Evolutionary conservation across 1,140 invertebrate genomes (phyloP), one percentile per base, ranked within the genome.

Genomic region (Neuroterus valhalla): DNA sequence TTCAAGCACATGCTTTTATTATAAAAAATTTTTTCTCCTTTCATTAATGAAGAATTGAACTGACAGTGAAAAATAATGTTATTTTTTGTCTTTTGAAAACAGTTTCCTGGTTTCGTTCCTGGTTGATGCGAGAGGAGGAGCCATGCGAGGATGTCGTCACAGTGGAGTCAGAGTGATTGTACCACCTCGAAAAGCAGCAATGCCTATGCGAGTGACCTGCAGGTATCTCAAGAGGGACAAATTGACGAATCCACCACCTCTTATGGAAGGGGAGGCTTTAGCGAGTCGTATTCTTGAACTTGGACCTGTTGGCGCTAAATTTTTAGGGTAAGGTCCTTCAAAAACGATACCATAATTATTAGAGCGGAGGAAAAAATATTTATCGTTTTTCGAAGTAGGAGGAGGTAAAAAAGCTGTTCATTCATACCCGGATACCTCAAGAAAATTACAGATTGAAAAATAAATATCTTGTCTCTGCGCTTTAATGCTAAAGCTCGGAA

Each of bases 81-180:
- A 5, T 26, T 31, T 62, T 50, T 10, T 50, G 4, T 2, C 23
- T 14, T 66, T 78, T 70, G 74, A 75, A 73, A 88, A 82, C 86
- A 98, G 97, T 86, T 99, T 99, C 92, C 92, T 99, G 90, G 97
- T 99, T 81, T 98, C 97, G 78, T 99, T 99, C 90, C 94, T 99
- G 93, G 98, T 99, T 75, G 98, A 99, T 89, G 98, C 98, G 19
- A 92, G 98, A 71, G 98, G 98, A 66, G 98, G 98, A 62, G 97
- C 98, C 15, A 98, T 99, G 97, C 92, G 97, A 78, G 98, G 97
- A 50, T 98, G 98, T 89, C 93, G 98, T 19, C 97, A 98, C 87
- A 97, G 96, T 26, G 97, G 98, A 4, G 96, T 99, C 3, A 92
- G 97, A 42, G 95, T 99, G 71, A 98, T 99, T 82, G 97, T 99